Conservation (phyloP, 2,113 vertebrate species). For the Neogobius melanostomus region DNA sequence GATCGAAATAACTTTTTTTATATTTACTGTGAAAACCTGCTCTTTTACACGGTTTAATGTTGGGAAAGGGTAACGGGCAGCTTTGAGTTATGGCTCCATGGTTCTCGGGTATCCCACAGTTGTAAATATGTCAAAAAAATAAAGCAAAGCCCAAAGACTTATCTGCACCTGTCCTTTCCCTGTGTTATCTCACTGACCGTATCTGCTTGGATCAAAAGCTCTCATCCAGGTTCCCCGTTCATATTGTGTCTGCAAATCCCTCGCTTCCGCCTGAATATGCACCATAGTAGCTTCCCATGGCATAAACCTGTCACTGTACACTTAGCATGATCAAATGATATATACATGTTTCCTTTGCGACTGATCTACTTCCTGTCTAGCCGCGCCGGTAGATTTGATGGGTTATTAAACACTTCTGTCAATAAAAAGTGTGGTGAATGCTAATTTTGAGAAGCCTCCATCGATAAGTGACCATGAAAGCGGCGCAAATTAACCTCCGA, state of each 20-base stretch:
- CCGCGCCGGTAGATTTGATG: conserved; percentile 73
- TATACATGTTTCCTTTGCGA: conserved; percentile 16
- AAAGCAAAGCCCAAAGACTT: conserved; percentile 74
- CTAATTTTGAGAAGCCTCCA: conserved; percentile 71
- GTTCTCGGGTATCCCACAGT: conserved; percentile 65
- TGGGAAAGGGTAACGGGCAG: conserved; percentile 24
- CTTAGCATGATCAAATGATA: conserved; percentile 19
- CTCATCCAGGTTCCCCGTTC: conserved; percentile 51
- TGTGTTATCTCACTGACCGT: conserved; percentile 67
- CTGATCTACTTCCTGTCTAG: conserved; percentile 36
- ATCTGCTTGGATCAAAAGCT: conserved; percentile 81
- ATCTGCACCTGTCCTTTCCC: conserved; percentile 77
- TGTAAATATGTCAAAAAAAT: conserved; percentile 80
- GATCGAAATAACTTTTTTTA: no score
- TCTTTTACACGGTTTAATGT: conserved; percentile 21
- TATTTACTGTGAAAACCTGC: no score
- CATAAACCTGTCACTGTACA: conserved; percentile 26
- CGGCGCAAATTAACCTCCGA: conserved; percentile 81
- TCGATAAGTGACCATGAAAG: conserved; percentile 81
- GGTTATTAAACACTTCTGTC: conserved; percentile 81
- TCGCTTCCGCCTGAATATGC: conserved; percentile 46
- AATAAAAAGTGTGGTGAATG: conserved; percentile 81
- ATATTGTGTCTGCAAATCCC: conserved; percentile 50
- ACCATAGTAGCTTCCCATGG: conserved; percentile 31
- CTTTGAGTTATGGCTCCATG: conserved; percentile 57